Evolutionary conservation across 2,888 invertebrate species (phyloP).

Genomic region (Branchellion lobata): DNA sequence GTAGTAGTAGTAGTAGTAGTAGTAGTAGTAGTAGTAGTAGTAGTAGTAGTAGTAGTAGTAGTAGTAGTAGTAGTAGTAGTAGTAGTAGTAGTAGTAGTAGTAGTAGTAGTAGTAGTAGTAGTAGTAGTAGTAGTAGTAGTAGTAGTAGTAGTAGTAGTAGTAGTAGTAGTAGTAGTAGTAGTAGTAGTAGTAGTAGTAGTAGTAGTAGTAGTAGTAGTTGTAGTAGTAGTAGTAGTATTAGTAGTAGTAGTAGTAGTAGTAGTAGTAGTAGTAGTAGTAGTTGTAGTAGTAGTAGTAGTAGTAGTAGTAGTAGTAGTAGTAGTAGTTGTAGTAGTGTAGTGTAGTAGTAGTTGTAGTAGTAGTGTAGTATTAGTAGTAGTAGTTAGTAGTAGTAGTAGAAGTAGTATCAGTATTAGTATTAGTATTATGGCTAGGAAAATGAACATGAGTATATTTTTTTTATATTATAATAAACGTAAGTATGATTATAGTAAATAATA

Average conservation of each 20-base stretch:
- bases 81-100: not conserved
- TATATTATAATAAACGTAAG: no score
- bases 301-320: constrained; percentile 1
- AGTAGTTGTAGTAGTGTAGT: no score
- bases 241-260: not conserved
- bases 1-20: not conserved
- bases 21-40: constrained; percentile 3
- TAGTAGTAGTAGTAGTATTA: no score
- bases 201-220: not conserved
- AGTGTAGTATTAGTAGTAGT: no score
- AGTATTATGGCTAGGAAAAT: no score
- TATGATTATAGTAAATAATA: no score
- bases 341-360: no score
- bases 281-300: not conserved
- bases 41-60: not conserved
- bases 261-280: not conserved
- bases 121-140: not conserved
- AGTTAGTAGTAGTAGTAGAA: no score
- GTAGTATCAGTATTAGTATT: no score
- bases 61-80: not conserved
- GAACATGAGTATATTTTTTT: no score
- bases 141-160: not conserved
- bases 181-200: not conserved
- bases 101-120: not conserved
- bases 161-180: not conserved